Percentiles rank a stretch among this genome's conserved stretches.
Evolutionary conservation across 2,797 vertebrate genomes (phyloP).

Genomic region (Melanotaenia maccullochi): DNA sequence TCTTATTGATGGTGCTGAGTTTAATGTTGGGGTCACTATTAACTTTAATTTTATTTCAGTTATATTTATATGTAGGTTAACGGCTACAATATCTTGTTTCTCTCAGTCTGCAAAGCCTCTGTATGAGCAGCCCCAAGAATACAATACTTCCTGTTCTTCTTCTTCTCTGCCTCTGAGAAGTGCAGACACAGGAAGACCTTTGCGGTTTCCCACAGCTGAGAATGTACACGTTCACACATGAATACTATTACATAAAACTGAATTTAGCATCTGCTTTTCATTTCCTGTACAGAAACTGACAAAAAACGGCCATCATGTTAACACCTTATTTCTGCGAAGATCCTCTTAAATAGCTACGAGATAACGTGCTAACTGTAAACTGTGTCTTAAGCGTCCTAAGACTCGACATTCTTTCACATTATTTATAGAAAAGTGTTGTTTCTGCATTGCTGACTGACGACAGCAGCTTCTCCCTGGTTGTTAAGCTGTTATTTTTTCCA

Average conservation of each 20-base stretch:
- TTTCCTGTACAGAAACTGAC: background rate
- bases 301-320: background rate
- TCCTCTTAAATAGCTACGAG: background rate
- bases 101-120: slow-evolving; percentile 1
- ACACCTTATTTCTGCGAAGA: background rate
- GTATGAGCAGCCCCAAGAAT: slow-evolving; percentile 8
- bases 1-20: no score
- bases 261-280: background rate
- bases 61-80: background rate
- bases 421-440: slow-evolving; percentile 34
- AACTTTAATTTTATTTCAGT: background rate
- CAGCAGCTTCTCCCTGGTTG: slow-evolving; percentile 29
- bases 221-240: background rate
- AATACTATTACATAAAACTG: background rate
- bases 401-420: slow-evolving; percentile 12
- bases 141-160: background rate
- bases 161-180: slow-evolving; percentile 6
- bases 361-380: background rate
- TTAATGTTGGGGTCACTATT: background rate
- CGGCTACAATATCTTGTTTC: background rate
- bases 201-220: background rate
- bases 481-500: slow-evolving; percentile 33
- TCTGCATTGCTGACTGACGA: slow-evolving; percentile 36
- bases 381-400: slow-evolving; percentile 5
- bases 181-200: background rate